Base-by-base conservation (phyloP, 2,888 invertebrate species). In the Hymenopus coronatus region DNA sequence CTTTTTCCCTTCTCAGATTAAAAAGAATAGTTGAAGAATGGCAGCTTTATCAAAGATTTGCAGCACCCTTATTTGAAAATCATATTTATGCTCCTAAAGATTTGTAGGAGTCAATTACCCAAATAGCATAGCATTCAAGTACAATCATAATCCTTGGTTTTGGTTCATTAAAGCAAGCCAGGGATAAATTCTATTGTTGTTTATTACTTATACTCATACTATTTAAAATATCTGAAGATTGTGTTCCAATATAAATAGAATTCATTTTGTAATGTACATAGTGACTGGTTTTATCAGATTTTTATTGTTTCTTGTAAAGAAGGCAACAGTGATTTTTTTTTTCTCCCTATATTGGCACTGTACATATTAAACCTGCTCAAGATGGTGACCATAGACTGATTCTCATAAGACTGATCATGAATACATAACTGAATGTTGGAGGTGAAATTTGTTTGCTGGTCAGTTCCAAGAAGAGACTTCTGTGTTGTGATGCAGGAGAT, bases 301-400 rank as follows among this genome's bases (percentile, higher is more conserved):
- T 84, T 84, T 83, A 83, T 88, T 88, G 27, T 82, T 83, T 83
- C 83, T 83, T 88, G 82, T 30, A 28, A 33, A 83, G 40, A 82
- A 28, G 88, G 40, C 88, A 46, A 83, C 28, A 83, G 33, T 88
- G 83, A 40, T 40, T 40, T 40, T 40, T 82, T 88, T 70, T 70
- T 70, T 14, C 54, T 25, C 54, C 54, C 54, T 88, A 25, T 85
- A 89, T 40, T 88, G 88, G 89, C 87, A 87, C 85, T 90, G 90
- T 90, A 90, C 88, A 90, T 90, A 89, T 89, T 86, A 84, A 88
- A 30, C 82, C 30, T 83, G 89, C 90, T 89, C 89, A 88, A 90
- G 81, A 85, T 89, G 90, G 90, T 89, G 90, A 89, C 89, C 89
- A 88, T 89, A 89, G 90, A 90, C 90, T 90, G 90, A 90, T 86